A percentile compares a stretch with the other conserved stretches of the same genome.
These are phyloP conservation scores for Diorhabda sublineata DNA, from an alignment of 1,140 invertebrate genomes.

Conservation along the genomic window DNA sequence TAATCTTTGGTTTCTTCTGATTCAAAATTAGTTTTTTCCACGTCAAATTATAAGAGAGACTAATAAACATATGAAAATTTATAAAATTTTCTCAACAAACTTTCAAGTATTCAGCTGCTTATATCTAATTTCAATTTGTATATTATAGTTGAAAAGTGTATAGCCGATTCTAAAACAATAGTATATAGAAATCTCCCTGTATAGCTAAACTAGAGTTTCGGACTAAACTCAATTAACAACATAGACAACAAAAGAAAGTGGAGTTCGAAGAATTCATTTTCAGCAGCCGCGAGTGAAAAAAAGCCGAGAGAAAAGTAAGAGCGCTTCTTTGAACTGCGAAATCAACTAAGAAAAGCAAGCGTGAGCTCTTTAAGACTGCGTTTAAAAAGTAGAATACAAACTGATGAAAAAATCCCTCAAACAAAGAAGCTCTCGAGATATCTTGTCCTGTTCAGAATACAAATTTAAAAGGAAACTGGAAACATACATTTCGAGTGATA, in stretches of 20 bases:
- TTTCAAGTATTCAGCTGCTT: no score
- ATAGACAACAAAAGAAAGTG: conserved; percentile 4
- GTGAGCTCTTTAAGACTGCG: conserved; percentile 20
- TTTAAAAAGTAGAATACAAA: conserved; percentile 10
- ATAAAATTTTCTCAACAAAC: no score
- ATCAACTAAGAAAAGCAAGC: conserved; percentile 18
- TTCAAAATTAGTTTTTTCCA: no score
- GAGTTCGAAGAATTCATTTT: conserved; percentile 4
- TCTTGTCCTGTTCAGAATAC: conserved; percentile 13
- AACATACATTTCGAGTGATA: conserved; percentile 9
- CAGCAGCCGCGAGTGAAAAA: conserved; percentile 8
- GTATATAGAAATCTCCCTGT: no score
- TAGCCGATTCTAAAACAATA: no score
- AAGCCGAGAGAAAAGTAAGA: conserved; percentile 6
- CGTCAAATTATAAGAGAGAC: no score
- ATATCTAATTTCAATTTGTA: no score
- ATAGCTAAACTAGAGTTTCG: no score
- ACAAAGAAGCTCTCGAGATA: conserved; percentile 12
- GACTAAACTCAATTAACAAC: neutral
- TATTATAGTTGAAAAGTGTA: no score
- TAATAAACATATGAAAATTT: no score
- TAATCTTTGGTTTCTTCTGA: no score
- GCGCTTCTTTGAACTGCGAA: conserved; percentile 17
- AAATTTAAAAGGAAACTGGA: conserved; percentile 22
- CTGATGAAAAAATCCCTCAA: conserved; percentile 14